Percentiles rank a stretch among this genome's conserved stretches.
phyloP scores from a whole-genome alignment of 2,113 vertebrate genomes.

The Eurypyga helias region DNA sequence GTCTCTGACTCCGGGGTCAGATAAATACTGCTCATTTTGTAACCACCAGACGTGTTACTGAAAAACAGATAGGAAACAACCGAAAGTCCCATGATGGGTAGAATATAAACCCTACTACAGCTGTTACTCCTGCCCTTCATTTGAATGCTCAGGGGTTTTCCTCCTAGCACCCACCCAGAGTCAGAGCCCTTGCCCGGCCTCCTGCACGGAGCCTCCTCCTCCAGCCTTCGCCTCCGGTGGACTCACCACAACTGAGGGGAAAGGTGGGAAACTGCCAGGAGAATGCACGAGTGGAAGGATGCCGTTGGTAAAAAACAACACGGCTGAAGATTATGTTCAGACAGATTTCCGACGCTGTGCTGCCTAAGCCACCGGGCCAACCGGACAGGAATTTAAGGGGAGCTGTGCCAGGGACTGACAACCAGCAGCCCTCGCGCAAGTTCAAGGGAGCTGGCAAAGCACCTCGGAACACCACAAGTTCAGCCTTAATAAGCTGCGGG shows the following conservation, averaged over 20 bases:
- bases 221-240: background rate
- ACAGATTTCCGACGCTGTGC: too few relatives aligned
- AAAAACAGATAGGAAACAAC: conserved; percentile 52
- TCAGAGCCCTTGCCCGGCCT: background rate
- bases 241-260: background rate
- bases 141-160: background rate
- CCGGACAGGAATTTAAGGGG: rapidly evolving
- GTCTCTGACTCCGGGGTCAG: conserved; percentile 61
- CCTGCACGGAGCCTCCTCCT: background rate
- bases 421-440: background rate
- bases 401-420: background rate
- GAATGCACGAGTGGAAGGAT: background rate
- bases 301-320: background rate
- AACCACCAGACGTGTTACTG: conserved; percentile 44
- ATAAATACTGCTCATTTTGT: conserved; percentile 59
- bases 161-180: background rate
- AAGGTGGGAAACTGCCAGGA: background rate
- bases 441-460: background rate
- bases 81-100: background rate
- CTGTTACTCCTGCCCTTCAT: background rate
- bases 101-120: background rate
- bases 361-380: background rate
- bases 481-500: background rate
- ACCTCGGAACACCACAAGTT: background rate
- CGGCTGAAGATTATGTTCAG: background rate